Percentiles rank a stretch among this genome's conserved stretches.
Conservation (phyloP, 2,113 vertebrate species). For the Bubo bubo region DNA sequence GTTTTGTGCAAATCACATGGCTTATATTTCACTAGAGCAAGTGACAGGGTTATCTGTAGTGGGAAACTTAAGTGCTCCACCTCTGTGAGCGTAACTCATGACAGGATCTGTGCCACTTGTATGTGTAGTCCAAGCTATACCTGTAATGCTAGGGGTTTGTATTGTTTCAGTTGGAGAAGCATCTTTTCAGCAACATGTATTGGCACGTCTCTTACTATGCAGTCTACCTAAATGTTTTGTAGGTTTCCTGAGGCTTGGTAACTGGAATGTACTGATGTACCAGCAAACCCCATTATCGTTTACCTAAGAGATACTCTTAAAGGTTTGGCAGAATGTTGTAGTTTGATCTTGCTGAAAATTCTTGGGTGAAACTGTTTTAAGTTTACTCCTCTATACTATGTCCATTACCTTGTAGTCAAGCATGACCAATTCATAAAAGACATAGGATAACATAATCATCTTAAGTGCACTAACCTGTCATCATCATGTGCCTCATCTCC, state of each 20-base stretch:
- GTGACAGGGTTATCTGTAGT: background rate
- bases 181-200: background rate
- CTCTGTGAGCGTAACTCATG: background rate
- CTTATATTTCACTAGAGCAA: background rate
- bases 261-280: background rate
- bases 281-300: background rate
- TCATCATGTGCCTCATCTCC: background rate
- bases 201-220: background rate
- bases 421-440: background rate
- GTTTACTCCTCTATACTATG: background rate
- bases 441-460: background rate
- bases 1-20: background rate
- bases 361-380: background rate
- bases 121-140: background rate
- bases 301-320: background rate
- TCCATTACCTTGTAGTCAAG: background rate
- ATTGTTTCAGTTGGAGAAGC: background rate
- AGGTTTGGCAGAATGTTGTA: background rate
- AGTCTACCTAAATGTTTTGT: background rate
- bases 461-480: background rate
- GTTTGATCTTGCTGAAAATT: conserved; percentile 32
- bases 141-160: too few relatives aligned
- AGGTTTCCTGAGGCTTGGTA: background rate
- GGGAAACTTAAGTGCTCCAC: background rate
- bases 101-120: background rate